phyloP scores from a whole-genome alignment of 37 sponge, comb jelly and placozoan species.

The Ephydatia muelleri region DNA sequence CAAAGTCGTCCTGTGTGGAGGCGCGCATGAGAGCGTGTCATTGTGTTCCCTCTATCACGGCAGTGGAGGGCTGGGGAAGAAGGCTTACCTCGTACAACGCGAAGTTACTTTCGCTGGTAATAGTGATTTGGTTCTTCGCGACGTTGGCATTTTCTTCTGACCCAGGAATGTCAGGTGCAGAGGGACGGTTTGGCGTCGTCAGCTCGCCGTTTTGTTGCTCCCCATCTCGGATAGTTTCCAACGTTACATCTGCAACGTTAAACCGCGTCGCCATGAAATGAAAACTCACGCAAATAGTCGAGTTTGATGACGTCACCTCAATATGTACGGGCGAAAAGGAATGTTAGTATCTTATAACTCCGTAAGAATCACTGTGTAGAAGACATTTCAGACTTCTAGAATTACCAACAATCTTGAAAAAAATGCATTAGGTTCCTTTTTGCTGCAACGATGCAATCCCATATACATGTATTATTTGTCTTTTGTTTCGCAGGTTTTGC shows the following conservation, averaged over 20 bases:
- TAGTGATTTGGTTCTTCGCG: slow-evolving; percentile 1
- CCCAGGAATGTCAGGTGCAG: not conserved
- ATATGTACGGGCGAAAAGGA: too few species aligned
- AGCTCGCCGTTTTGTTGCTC: not conserved
- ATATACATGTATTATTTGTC: too few species aligned
- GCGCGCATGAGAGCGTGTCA: not conserved
- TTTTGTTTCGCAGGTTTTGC: too few species aligned
- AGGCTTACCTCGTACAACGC: slow-evolving; percentile 31
- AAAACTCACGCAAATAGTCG: not conserved
- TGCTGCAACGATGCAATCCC: too few species aligned
- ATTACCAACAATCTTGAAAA: too few species aligned
- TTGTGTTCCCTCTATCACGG: not conserved
- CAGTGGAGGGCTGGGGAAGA: not conserved
- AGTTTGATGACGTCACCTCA: not conserved
- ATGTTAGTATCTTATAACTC: too few species aligned
- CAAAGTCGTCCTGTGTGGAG: not conserved
- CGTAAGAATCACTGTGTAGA: too few species aligned
- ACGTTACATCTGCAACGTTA: slow-evolving; percentile 19
- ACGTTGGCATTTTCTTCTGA: not conserved
- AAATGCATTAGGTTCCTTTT: too few species aligned
- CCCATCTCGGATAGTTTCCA: not conserved
- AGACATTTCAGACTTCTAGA: too few species aligned
- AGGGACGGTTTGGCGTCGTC: not conserved
- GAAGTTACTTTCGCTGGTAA: slow-evolving; percentile 27
- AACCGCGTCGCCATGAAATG: slow-evolving; percentile 40